Base-by-base conservation (phyloP, 2,113 vertebrate genomes). In the Isichthys henryi region DNA sequence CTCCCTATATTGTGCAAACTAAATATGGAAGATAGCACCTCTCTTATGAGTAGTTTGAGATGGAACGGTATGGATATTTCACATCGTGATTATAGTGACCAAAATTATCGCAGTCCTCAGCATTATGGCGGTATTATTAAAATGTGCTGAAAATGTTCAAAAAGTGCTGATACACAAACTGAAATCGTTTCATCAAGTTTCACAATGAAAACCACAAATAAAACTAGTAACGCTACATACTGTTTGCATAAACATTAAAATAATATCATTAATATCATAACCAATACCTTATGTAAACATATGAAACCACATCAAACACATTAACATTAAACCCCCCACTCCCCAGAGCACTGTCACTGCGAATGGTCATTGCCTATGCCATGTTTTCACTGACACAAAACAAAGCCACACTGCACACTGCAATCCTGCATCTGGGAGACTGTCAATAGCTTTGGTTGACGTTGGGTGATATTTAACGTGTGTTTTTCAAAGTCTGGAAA, bases 11-110 rank as follows among this genome's bases (percentile, higher is more conserved):
- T 66, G 58, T 66, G 58, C 82, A 92, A 94, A 94, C 93, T 92
- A 94, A 93, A 91, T 50, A 74, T 92, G 90, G 90, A 92, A 91
- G 88, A 93, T 46, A 23, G 46, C 43, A n/a, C 46, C 82, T 84
- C 46, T 84, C 17, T 21, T 11, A 27, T 49, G 23, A n/a, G 39
- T 11, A 9, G 23, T n/a, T 62, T n/a, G 56, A 66, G 8, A 66
- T 27, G 58, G 23, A 27, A 66, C 8, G 8, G 58, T 66, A 11
- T 66, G 23, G 23, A 66, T 2, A n/a, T n/a, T 66, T 27, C 27
- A 66, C 27, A n/a, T n/a, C 8, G 9, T 21, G 19, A 23, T 56
- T 56, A 23, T 56, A 23, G 5, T 23, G 5, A 56, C 53, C 53
- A 23, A 23, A 21, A 21, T 56, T 23, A 56, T 56, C 19, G 1